These are phyloP conservation scores for Liodrosophila aerea DNA, from an alignment of 2,888 invertebrate genomes.

Conservation along the genomic window DNA sequence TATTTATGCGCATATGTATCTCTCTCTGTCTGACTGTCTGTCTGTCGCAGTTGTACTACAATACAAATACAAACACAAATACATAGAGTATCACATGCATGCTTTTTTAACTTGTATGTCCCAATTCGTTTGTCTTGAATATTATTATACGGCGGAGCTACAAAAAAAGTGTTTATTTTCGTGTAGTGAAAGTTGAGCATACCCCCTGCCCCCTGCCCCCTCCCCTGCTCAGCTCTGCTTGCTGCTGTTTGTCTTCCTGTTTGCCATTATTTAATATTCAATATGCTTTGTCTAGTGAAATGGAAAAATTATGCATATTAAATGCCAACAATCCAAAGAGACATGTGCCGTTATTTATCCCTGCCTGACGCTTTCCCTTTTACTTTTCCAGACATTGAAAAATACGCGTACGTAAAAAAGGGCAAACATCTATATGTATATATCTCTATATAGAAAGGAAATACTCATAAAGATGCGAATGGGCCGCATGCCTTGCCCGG, in stretches of 20 bases:
- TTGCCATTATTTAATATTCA: conserved; percentile 75
- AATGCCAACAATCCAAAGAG: conserved; percentile 52
- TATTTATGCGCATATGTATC: conserved; percentile 48
- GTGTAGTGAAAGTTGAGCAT: conserved; percentile 37
- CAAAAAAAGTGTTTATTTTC: conserved; percentile 60
- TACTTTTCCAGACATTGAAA: conserved; percentile 40
- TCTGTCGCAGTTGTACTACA: too few relatives aligned
- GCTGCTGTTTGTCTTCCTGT: conserved; percentile 5
- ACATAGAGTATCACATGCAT: conserved; percentile 41
- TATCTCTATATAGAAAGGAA: background rate
- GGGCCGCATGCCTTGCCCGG: background rate
- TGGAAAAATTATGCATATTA: conserved; percentile 78
- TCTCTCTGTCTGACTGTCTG: conserved; percentile 13
- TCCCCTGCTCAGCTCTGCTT: too few relatives aligned
- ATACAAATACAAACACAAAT: too few relatives aligned
- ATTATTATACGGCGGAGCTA: conserved; percentile 53
- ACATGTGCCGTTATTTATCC: conserved; percentile 51
- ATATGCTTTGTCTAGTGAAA: conserved; percentile 73
- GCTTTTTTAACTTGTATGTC: conserved; percentile 65
- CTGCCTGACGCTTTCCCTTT: conserved; percentile 1
- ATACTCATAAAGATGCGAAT: conserved; percentile 3
- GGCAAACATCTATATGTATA: background rate
- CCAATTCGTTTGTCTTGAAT: conserved; percentile 74
- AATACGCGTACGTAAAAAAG: conserved; percentile 35
- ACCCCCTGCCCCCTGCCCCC: background rate